Percentiles rank a stretch among this genome's conserved stretches.
Evolutionary conservation across 2,113 vertebrate genomes (phyloP).

Genomic region (Pomatorhinus ruficollis): DNA sequence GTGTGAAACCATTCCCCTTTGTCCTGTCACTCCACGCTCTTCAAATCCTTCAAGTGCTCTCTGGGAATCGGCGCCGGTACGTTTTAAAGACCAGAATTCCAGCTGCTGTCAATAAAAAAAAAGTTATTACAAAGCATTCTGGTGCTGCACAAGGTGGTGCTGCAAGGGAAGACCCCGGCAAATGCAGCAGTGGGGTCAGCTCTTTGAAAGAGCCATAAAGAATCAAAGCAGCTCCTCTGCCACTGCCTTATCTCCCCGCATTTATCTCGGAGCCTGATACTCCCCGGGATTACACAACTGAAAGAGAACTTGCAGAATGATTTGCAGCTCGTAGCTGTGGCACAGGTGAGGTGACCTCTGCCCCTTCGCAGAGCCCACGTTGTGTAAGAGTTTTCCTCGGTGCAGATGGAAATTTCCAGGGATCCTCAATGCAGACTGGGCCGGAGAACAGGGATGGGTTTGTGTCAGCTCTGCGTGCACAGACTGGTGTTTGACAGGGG

Average conservation of each 20-base stretch:
- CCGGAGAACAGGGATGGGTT: neutral
- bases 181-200: neutral
- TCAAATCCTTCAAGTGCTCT: neutral
- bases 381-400: neutral
- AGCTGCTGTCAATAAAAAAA: neutral
- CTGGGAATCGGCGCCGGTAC: neutral
- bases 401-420: constrained; percentile 59
- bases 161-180: neutral
- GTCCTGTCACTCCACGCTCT: neutral
- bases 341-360: constrained; percentile 19
- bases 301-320: neutral
- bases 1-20: neutral
- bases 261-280: neutral
- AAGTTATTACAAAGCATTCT: accelerated
- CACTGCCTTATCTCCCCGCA: constrained; percentile 22
- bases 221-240: neutral
- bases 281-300: constrained; percentile 3
- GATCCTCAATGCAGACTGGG: neutral
- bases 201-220: neutral
- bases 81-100: neutral
- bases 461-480: neutral
- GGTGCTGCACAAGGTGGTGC: neutral
- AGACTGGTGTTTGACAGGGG: neutral
- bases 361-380: neutral
- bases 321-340: neutral